Conservation (phyloP, 2,797 vertebrate species). For the Myiotriccus ornatus region DNA sequence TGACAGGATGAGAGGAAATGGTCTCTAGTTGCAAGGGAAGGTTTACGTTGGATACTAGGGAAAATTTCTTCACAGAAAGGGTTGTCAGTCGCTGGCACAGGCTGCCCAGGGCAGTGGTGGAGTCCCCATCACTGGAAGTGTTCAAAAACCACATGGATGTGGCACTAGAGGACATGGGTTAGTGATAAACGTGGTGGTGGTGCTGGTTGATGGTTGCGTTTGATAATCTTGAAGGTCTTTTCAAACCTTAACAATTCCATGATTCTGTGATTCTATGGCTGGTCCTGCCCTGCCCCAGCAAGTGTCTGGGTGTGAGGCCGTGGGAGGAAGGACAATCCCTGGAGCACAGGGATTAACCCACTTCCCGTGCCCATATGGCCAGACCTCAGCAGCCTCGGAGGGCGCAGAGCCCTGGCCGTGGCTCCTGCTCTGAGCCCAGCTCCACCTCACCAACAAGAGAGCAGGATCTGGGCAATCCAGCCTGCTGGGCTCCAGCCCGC, state of each 20-base stretch:
- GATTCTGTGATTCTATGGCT: fast-evolving
- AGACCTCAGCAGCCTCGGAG: not conserved
- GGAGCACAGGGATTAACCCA: not conserved
- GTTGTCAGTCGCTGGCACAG: not conserved
- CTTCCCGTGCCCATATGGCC: not conserved
- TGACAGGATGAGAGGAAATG: not conserved
- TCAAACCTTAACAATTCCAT: fast-evolving
- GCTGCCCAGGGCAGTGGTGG: not conserved
- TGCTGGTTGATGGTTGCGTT: not conserved
- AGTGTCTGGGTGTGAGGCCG: not conserved
- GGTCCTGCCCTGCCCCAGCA: not conserved
- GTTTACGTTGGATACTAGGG: not conserved
- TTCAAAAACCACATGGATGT: fast-evolving
- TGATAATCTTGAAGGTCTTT: not conserved
- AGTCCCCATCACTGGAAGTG: not conserved
- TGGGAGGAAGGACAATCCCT: not conserved
- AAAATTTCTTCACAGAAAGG: not conserved
- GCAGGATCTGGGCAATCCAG: not conserved
- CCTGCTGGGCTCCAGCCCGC: not conserved
- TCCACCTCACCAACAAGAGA: fast-evolving
- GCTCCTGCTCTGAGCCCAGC: not conserved
- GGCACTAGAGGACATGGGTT: not conserved
- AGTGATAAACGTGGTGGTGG: not conserved
- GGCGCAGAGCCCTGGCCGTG: fast-evolving
- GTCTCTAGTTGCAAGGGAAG: not conserved